Conservation (phyloP, 1,140 invertebrate genomes). For the Paracyclopina nana region DNA sequence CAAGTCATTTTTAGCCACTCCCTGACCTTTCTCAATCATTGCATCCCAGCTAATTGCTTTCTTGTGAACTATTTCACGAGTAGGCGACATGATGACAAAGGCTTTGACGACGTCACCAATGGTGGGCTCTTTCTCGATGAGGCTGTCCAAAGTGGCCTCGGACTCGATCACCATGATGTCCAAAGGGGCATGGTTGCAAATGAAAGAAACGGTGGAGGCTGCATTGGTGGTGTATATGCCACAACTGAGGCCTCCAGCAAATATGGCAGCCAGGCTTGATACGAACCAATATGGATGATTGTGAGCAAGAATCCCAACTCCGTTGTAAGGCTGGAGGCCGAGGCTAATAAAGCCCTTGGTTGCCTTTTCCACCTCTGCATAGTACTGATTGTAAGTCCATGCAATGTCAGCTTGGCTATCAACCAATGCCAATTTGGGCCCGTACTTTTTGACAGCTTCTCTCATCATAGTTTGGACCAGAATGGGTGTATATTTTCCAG, state of each 20-base stretch:
- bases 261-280: background rate
- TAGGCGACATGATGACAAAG: no score
- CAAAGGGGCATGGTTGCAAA: background rate
- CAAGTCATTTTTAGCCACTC: background rate
- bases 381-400: background rate
- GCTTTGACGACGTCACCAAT: no score
- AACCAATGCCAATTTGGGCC: background rate
- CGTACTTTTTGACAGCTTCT: background rate
- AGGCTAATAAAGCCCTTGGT: background rate
- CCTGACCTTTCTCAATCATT: background rate
- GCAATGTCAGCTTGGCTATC: background rate
- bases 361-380: background rate
- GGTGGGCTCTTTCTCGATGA: no score
- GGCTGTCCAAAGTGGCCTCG: background rate
- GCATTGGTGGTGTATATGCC: background rate
- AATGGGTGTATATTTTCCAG: background rate
- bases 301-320: background rate
- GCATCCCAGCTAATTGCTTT: background rate
- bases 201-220: background rate
- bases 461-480: background rate
- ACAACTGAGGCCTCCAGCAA: background rate
- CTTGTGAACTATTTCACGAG: no score
- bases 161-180: background rate
- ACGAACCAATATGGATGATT: background rate
- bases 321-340: background rate